Percentiles rank a stretch among this genome's conserved stretches.
Conservation (phyloP, 2,888 invertebrate genomes). For the Andrena fulva region DNA sequence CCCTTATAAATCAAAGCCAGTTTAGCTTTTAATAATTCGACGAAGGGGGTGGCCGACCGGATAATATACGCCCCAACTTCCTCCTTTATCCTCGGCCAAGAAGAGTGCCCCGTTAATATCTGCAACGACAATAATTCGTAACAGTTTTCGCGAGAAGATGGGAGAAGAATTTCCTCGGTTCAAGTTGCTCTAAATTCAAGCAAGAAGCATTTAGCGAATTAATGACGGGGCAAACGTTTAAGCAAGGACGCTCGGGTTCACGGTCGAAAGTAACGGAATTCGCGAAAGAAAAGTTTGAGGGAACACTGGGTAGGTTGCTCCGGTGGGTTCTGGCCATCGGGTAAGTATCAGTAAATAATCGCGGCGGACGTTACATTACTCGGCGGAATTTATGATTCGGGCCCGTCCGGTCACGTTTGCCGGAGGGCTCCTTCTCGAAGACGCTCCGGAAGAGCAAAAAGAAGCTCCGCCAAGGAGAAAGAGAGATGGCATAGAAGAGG, state of each 20-base stretch:
- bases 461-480: constrained; percentile 28
- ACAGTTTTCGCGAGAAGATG: constrained; percentile 24
- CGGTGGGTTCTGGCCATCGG: constrained; percentile 67
- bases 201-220: not conserved
- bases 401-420: constrained; percentile 78
- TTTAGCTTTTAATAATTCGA: constrained; percentile 84
- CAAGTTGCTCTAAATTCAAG: not conserved
- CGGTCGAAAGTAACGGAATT: not conserved
- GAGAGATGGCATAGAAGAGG: constrained; percentile 33
- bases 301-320: constrained; percentile 70
- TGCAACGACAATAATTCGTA: constrained; percentile 53
- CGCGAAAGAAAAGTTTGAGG: constrained; percentile 61
- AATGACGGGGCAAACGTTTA: not conserved
- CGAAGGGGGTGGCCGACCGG: constrained; percentile 67
- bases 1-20: constrained; percentile 84
- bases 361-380: constrained; percentile 82
- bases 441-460: constrained; percentile 70
- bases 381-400: constrained; percentile 83
- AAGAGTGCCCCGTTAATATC: constrained; percentile 60
- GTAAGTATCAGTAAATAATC: constrained; percentile 84
- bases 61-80: constrained; percentile 79
- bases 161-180: not conserved
- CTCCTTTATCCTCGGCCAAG: constrained; percentile 66
- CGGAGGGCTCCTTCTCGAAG: constrained; percentile 75
- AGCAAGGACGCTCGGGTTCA: not conserved